phyloP scores from a whole-genome alignment of 2,113 vertebrate genomes.

The Sakesphorus luctuosus region DNA sequence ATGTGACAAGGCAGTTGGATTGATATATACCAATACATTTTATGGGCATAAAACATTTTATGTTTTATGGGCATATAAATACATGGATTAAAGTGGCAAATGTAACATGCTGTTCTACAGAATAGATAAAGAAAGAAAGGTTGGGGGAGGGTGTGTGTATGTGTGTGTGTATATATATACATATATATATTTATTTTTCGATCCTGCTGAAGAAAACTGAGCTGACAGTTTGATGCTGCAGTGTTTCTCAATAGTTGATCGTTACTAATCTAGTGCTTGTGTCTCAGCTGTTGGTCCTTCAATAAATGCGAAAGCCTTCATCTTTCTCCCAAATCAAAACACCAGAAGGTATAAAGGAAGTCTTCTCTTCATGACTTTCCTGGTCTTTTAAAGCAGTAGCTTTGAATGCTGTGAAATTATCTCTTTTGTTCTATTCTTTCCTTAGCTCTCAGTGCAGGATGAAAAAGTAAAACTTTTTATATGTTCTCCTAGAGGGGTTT shows the following conservation, averaged over 20 bases:
- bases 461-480: neutral
- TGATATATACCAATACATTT: neutral
- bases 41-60: neutral
- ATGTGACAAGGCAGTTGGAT: neutral
- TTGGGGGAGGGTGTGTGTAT: rapidly evolving
- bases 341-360: neutral
- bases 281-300: constrained; percentile 36
- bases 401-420: neutral
- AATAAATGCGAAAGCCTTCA: constrained; percentile 15
- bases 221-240: neutral
- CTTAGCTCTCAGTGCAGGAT: neutral
- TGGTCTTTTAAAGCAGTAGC: constrained; percentile 1
- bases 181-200: neutral
- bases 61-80: neutral
- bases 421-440: constrained; percentile 20
- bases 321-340: constrained; percentile 16
- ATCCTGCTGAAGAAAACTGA: neutral
- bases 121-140: neutral
- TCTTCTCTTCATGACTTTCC: neutral
- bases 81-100: neutral
- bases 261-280: neutral
- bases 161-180: neutral
- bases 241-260: neutral
- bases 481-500: neutral
- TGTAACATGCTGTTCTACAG: neutral